A percentile compares a stretch with the other conserved stretches of the same genome.
These are phyloP conservation scores for Enteromius viviparus DNA, from an alignment of 2,797 vertebrate species.

Conservation along the genomic window DNA sequence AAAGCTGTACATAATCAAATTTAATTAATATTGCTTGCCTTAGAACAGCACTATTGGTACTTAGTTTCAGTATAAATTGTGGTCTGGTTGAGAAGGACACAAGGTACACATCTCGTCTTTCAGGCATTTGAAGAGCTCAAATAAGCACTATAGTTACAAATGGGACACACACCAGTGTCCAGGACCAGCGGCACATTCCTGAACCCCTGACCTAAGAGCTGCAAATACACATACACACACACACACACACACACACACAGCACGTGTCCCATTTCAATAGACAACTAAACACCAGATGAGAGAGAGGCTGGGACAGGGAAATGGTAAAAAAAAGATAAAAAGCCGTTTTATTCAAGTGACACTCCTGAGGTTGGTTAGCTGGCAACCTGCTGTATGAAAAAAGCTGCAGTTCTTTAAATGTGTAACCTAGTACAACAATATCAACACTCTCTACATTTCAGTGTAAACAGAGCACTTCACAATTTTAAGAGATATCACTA, in stretches of 20 bases:
- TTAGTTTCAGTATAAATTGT: slow-evolving; percentile 17
- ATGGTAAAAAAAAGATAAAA: slow-evolving; percentile 41
- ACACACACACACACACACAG: slow-evolving; percentile 12
- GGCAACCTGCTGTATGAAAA: slow-evolving; percentile 29
- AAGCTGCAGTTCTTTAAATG: slow-evolving; percentile 20
- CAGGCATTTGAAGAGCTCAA: slow-evolving; percentile 35
- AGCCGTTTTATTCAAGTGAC: slow-evolving; percentile 47
- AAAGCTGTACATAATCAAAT: neutral
- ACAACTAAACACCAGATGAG: slow-evolving; percentile 45
- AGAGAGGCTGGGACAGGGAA: slow-evolving; percentile 22
- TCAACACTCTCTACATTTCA: slow-evolving; percentile 13
- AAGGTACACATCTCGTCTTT: slow-evolving; percentile 30
- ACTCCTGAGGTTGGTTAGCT: slow-evolving; percentile 35
- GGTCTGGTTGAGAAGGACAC: slow-evolving; percentile 4
- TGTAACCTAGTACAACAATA: slow-evolving; percentile 17
- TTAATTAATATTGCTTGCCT: neutral
- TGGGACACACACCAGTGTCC: slow-evolving; percentile 21
- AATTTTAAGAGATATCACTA: slow-evolving; percentile 2
- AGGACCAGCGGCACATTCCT: slow-evolving; percentile 31
- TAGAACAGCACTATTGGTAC: neutral
- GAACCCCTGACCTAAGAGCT: slow-evolving; percentile 46
- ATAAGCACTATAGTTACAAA: slow-evolving; percentile 36
- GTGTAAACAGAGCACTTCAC: slow-evolving; percentile 34
- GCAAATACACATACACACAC: slow-evolving; percentile 41
- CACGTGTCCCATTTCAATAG: slow-evolving; percentile 45